Evolutionary conservation across 2,888 invertebrate species (phyloP).

Genomic region (Cacoxenus indagator): DNA sequence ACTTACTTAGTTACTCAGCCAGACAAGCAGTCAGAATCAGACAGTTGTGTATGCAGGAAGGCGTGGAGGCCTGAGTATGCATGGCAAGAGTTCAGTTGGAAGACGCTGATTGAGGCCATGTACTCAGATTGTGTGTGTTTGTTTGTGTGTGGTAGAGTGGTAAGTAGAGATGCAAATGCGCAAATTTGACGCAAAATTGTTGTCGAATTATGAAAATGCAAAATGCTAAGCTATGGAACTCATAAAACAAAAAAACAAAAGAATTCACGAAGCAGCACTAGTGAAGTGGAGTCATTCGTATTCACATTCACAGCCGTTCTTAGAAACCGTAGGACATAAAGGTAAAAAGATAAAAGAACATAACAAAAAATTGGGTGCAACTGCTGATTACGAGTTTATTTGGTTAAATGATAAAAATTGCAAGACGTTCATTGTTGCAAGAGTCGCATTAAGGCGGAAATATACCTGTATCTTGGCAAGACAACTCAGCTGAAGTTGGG

Average conservation of each 20-base stretch:
- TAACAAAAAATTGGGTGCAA: neutral
- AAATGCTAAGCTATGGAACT: slow-evolving; percentile 9
- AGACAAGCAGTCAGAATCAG: too few species aligned
- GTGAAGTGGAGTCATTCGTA: too few species aligned
- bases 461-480: neutral
- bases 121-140: neutral
- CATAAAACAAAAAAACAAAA: neutral
- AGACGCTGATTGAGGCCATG: neutral
- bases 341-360: neutral
- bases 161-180: neutral
- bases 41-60: too few species aligned
- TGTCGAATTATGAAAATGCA: slow-evolving; percentile 13
- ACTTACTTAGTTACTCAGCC: too few species aligned
- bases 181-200: slow-evolving; percentile 27
- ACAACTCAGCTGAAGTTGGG: neutral
- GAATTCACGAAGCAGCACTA: neutral
- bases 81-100: too few species aligned
- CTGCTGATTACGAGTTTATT: neutral
- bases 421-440: neutral
- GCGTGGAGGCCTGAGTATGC: too few species aligned
- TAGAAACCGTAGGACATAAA: neutral
- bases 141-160: neutral
- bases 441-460: neutral
- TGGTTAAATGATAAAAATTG: neutral
- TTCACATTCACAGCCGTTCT: neutral